These are phyloP conservation scores for Mallateleia sp. DNA, from an alignment of 2,888 invertebrate species.

Conservation along the genomic window DNA sequence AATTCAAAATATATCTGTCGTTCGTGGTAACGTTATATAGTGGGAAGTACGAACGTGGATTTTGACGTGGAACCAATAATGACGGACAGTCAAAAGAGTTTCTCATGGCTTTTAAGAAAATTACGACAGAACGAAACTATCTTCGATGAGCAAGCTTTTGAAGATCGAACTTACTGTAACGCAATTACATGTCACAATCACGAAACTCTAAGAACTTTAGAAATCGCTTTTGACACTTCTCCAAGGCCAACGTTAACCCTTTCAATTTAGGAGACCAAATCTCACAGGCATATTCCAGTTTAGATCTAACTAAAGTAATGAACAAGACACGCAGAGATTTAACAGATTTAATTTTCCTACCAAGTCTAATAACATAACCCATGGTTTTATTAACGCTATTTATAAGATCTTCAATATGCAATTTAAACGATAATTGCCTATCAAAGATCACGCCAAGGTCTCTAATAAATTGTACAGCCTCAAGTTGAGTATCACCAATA, in stretches of 20 bases:
- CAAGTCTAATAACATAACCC: neutral
- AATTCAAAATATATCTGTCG: no score
- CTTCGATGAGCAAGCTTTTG: neutral
- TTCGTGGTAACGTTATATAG: no score
- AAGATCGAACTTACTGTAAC: neutral
- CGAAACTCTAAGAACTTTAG: no score
- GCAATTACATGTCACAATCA: no score
- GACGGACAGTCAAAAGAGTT: neutral
- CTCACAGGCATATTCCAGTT: neutral
- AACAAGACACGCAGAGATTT: neutral
- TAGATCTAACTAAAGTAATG: neutral
- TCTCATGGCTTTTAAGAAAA: neutral
- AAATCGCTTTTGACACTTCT: no score
- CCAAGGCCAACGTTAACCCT: no score
- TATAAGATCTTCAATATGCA: neutral
- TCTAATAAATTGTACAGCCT: neutral
- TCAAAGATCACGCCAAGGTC: slow-evolving; percentile 17
- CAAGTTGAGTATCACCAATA: neutral
- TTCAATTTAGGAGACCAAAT: neutral
- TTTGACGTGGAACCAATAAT: no score
- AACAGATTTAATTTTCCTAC: neutral
- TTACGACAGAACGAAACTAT: neutral
- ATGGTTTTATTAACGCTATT: neutral
- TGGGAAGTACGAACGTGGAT: no score
- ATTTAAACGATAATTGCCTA: neutral